Conservation (phyloP, 2,113 vertebrate genomes). For the Sinocyclocheilus maitianheensis region DNA sequence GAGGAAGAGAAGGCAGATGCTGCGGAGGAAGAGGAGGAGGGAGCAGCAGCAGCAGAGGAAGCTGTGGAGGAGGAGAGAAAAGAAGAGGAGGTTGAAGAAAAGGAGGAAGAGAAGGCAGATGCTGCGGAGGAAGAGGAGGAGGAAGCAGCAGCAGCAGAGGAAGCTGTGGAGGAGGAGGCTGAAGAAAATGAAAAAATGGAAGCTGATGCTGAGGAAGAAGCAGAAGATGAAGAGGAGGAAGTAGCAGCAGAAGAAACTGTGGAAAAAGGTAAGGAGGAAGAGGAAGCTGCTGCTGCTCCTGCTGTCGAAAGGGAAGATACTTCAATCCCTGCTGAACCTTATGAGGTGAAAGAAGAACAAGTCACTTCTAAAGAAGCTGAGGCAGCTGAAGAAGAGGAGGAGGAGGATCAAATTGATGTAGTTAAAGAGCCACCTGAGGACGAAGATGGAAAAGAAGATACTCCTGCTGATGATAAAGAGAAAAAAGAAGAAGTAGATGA, state of each 20-base stretch:
- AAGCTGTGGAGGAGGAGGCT: conserved; percentile 4
- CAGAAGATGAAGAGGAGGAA: neutral
- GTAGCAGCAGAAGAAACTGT: conserved; percentile 5
- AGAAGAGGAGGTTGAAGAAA: neutral
- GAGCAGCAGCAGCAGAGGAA: neutral
- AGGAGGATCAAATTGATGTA: neutral
- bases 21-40: conserved; percentile 22
- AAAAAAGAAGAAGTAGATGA: neutral
- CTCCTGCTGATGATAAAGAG: neutral
- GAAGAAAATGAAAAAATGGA: conserved; percentile 17
- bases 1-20: conserved; percentile 15
- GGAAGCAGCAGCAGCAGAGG: neutral
- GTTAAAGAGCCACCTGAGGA: neutral
- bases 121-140: conserved; percentile 25
- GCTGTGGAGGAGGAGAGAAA: neutral
- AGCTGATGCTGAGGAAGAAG: conserved; percentile 23
- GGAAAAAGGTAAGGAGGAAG: conserved; percentile 3
- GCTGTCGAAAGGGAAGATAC: neutral
- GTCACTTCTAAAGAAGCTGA: conserved; percentile 15
- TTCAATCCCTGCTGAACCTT: conserved; percentile 12
- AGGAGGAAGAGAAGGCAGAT: conserved; percentile 15
- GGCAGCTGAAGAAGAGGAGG: conserved; percentile 1
- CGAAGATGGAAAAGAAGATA: neutral
- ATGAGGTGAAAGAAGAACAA: conserved; percentile 32
- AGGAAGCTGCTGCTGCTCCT: neutral